These are phyloP conservation scores for Larimichthys polyactis DNA, from an alignment of 2,113 vertebrate genomes.

Conservation along the genomic window DNA sequence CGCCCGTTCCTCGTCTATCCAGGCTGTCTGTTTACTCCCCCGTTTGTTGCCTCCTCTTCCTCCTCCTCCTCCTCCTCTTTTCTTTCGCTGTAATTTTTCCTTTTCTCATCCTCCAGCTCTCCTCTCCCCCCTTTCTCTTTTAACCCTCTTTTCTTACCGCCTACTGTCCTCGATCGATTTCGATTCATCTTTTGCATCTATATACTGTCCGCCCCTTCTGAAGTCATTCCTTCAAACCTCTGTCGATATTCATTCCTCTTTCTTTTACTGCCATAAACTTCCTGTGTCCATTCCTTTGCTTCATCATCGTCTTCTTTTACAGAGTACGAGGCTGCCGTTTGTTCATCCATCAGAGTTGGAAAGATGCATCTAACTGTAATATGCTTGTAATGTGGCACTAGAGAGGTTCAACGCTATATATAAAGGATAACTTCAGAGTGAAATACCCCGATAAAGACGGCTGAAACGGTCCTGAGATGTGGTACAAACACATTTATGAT, in stretches of 20 bases:
- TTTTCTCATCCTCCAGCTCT: slow-evolving; percentile 40
- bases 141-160: slow-evolving; percentile 22
- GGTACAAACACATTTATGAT: not conserved
- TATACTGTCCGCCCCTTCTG: not conserved
- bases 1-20: slow-evolving; percentile 13
- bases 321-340: not conserved
- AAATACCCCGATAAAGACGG: not conserved
- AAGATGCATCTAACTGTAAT: too few relatives aligned
- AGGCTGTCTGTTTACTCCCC: slow-evolving; percentile 34
- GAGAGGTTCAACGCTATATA: too few relatives aligned
- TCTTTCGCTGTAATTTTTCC: slow-evolving; percentile 22
- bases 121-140: slow-evolving; percentile 7
- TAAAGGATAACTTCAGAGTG: not conserved
- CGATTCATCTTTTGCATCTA: slow-evolving; percentile 15
- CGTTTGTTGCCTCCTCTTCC: slow-evolving; percentile 51
- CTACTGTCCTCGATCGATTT: slow-evolving; percentile 23
- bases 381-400: not conserved
- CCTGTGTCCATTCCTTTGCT: not conserved
- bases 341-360: not conserved
- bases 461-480: not conserved
- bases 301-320: too few relatives aligned
- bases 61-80: slow-evolving; percentile 6
- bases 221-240: not conserved
- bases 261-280: not conserved
- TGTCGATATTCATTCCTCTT: not conserved